Conservation (phyloP, 2,888 invertebrate species). For the Muscina levida region DNA sequence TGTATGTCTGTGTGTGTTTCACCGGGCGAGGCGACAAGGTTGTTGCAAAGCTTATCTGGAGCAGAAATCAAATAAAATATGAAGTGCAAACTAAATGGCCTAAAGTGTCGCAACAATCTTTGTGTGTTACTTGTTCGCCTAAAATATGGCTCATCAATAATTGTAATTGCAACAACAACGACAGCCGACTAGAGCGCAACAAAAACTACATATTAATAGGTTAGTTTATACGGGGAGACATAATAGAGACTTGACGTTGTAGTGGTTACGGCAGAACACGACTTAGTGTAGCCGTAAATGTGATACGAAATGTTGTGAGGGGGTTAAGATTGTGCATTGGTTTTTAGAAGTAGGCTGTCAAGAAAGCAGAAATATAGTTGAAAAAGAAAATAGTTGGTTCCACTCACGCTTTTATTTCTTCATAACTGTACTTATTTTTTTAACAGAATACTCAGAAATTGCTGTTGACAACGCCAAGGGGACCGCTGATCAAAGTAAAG, state of each 20-base stretch:
- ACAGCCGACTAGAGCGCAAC: slow-evolving; percentile 57
- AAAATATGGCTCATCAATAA: slow-evolving; percentile 64
- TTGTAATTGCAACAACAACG: slow-evolving; percentile 58
- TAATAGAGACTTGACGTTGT: background rate
- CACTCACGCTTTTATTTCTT: too few species aligned
- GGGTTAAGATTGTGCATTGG: too few species aligned
- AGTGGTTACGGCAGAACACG: too few species aligned
- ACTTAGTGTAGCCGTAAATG: too few species aligned
- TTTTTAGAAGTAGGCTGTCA: too few species aligned
- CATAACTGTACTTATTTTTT: too few species aligned
- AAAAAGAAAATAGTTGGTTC: too few species aligned
- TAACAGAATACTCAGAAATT: too few species aligned
- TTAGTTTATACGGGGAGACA: slow-evolving; percentile 7
- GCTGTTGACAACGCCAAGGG: too few species aligned
- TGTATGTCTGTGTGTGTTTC: background rate
- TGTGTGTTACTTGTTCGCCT: slow-evolving; percentile 51
- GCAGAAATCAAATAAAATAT: slow-evolving; percentile 63
- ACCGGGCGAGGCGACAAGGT: background rate
- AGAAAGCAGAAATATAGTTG: too few species aligned
- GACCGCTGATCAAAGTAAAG: too few species aligned
- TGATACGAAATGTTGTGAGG: too few species aligned
- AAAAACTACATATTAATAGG: slow-evolving; percentile 29
- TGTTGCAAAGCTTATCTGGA: slow-evolving; percentile 50
- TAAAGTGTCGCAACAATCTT: slow-evolving; percentile 66
- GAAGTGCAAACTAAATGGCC: slow-evolving; percentile 66